A percentile compares a stretch with the other conserved stretches of the same genome.
These are phyloP conservation scores for Cryptotermes secundus DNA, from an alignment of 1,140 invertebrate genomes.

Conservation along the genomic window DNA sequence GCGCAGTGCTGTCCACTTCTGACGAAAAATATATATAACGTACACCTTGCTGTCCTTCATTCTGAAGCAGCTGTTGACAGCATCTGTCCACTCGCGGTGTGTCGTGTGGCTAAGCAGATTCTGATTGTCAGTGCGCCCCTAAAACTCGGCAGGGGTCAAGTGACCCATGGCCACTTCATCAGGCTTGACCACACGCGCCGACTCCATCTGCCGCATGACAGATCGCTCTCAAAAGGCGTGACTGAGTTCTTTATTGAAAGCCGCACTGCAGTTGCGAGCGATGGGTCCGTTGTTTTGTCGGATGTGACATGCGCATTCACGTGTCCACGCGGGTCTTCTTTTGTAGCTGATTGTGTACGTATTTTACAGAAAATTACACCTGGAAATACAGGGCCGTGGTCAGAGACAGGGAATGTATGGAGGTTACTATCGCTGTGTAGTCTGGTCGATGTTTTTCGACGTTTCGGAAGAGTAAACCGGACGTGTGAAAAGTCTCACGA, in stretches of 20 bases:
- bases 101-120: not conserved
- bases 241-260: not conserved
- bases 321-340: not conserved
- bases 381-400: not conserved
- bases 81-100: not conserved
- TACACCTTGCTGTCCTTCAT: not conserved
- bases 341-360: not conserved
- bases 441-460: no score
- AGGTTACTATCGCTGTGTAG: no score
- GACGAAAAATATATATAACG: not conserved
- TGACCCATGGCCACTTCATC: not conserved
- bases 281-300: not conserved
- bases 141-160: not conserved
- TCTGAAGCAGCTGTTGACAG: not conserved
- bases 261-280: not conserved
- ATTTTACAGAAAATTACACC: constrained; percentile 18
- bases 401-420: no score
- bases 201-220: not conserved
- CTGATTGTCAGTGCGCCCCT: not conserved
- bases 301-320: not conserved
- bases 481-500: no score
- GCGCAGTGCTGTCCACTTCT: no score
- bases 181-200: constrained; percentile 11
- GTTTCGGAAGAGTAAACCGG: no score
- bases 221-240: not conserved